Base-by-base conservation (phyloP, 2,113 vertebrate genomes). In the Chroicocephalus ridibundus region DNA sequence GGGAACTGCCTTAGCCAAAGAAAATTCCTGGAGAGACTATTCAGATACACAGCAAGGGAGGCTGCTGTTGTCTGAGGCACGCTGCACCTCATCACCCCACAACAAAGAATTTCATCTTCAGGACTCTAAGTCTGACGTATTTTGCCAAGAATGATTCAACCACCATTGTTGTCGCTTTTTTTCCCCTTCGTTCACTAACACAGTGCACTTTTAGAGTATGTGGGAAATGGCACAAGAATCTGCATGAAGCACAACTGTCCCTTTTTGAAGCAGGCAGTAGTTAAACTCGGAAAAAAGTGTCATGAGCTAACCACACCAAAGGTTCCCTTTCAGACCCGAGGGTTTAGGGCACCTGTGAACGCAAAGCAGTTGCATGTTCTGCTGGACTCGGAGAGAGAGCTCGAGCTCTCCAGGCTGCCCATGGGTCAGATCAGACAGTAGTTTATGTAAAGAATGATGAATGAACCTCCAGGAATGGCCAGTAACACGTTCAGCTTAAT, bases 81-180 rank as follows among this genome's bases (percentile, higher is more conserved):
- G 3, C 44, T 49, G 25, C 26, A 69, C 78, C 54, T 69, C 82
- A 77, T 21, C 38, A 47, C 22, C 15, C 13, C 52, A 76, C 13
- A 38, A 25, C 6, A 64, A 81, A 49, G 75, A 72, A 80, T 13
- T 34, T 66, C 25, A 60, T 26, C 55, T 49, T 68, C 75, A 80
- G 26, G 21, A 54, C 10, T 58, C 32, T 17, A 24, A 46, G 6
- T 31, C 54, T 60, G 18, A 47, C 7, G 14, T 2, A 57, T 5
- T 2, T 51, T 79, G 4, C 47, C 52, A 86, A 78, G 65, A 82
- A 82, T 3, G 11, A 75, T 49, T 58, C 13, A 74, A 7, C 20
- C 31, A 25, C 27, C 6, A 18, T 0, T 36, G 20, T 3, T 8
- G 9, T 8, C 26, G 6, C 3, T 4, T 25, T 11, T 40, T 29